A percentile compares a stretch with the other conserved stretches of the same genome.
Conservation (phyloP, 2,888 invertebrate species). For the Hemaris fuciformis region DNA sequence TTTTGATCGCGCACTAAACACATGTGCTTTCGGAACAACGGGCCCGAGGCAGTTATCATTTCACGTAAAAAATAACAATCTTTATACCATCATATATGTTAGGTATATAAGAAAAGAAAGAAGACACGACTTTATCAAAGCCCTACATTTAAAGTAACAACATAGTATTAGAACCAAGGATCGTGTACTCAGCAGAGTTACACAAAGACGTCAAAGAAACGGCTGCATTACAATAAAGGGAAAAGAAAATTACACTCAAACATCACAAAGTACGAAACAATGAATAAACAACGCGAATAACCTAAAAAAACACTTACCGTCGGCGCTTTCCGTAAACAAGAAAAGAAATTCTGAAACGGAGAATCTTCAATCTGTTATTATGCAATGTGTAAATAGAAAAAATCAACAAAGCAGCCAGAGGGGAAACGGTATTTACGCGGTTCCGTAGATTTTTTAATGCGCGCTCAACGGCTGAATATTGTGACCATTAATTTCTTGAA, state of each 20-base stretch:
- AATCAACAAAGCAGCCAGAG: background rate
- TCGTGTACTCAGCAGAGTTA: background rate
- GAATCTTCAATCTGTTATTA: constrained; percentile 10
- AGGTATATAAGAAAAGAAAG: background rate
- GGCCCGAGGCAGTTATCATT: too few species aligned
- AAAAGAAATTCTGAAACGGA: background rate
- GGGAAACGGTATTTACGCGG: background rate
- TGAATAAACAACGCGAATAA: constrained; percentile 4
- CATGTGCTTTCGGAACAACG: too few species aligned
- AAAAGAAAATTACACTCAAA: constrained; percentile 5
- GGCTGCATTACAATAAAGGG: background rate
- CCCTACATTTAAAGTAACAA: background rate
- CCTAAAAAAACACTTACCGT: background rate
- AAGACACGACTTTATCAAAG: background rate
- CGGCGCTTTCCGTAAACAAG: background rate
- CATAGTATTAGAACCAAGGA: background rate
- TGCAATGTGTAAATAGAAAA: constrained; percentile 1
- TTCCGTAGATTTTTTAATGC: background rate
- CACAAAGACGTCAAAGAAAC: background rate
- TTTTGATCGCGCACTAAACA: too few species aligned
- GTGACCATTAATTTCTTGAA: too few species aligned
- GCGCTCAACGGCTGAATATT: background rate
- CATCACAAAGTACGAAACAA: constrained; percentile 3
- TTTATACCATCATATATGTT: too few species aligned
- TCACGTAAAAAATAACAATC: too few species aligned